phyloP scores from a whole-genome alignment of 1,140 invertebrate genomes.

The Panagrolaimus sp. region DNA sequence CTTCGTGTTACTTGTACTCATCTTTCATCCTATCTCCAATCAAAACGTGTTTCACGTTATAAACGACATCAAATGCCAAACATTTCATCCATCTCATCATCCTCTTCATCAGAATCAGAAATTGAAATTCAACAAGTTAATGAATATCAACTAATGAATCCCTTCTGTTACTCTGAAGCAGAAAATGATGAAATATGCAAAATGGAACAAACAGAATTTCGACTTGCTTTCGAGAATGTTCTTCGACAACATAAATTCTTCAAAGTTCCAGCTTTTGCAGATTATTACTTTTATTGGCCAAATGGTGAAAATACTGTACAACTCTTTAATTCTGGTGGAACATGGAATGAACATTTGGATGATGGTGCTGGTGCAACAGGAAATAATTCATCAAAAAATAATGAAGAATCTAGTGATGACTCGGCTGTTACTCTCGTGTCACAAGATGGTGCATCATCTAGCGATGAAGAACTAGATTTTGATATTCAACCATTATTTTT shows the following conservation, averaged over 20 bases:
- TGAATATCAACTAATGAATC: background rate
- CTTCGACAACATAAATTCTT: slow-evolving; percentile 29
- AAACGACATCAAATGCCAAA: slow-evolving; percentile 12
- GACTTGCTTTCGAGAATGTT: slow-evolving; percentile 27
- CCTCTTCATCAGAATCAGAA: background rate
- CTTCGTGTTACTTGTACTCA: background rate
- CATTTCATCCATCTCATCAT: background rate
- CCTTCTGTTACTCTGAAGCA: background rate
- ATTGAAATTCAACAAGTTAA: slow-evolving; percentile 8
- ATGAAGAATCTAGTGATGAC: slow-evolving; percentile 26
- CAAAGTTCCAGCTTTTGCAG: slow-evolving; percentile 30
- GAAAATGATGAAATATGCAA: slow-evolving; percentile 15
- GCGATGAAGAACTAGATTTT: background rate
- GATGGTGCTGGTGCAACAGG: background rate
- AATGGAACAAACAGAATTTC: slow-evolving; percentile 31
- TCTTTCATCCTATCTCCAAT: slow-evolving; percentile 1
- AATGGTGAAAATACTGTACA: background rate
- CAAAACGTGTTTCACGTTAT: background rate
- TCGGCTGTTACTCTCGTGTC: background rate
- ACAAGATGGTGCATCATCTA: background rate
- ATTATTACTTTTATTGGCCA: slow-evolving; percentile 46
- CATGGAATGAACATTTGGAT: slow-evolving; percentile 5
- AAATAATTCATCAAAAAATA: slow-evolving; percentile 14
- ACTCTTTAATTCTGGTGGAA: slow-evolving; percentile 3
- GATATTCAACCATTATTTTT: slow-evolving; percentile 42